phyloP scores from a whole-genome alignment of 2,888 invertebrate species.

The Polymixis lichenea region DNA sequence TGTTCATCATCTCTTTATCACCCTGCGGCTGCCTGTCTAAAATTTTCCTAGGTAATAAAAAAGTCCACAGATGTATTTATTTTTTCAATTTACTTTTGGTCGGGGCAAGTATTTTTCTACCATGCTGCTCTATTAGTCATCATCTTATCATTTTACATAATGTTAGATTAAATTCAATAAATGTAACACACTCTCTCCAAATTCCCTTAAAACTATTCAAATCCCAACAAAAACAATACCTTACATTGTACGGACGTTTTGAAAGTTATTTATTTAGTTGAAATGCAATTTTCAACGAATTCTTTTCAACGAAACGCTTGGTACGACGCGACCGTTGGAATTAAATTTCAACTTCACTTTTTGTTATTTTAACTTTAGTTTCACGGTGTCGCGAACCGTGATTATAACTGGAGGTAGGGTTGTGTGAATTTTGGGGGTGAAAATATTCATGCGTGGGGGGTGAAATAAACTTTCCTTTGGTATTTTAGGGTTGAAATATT shows the following conservation, averaged over 20 bases:
- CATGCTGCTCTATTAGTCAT: too few relatives aligned
- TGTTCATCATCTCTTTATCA: too few relatives aligned
- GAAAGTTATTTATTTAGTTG: slow-evolving; percentile 24
- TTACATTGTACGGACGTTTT: not conserved
- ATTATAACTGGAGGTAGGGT: slow-evolving; percentile 38
- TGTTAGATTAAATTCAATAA: not conserved
- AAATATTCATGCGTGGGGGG: not conserved
- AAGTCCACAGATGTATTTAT: too few relatives aligned
- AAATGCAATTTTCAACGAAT: slow-evolving; percentile 39
- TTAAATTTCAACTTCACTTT: slow-evolving; percentile 56
- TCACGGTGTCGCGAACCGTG: slow-evolving; percentile 33
- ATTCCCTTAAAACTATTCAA: not conserved
- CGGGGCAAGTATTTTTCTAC: too few relatives aligned
- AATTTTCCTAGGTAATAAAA: too few relatives aligned
- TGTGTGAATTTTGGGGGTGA: slow-evolving; percentile 10
- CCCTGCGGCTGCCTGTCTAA: too few relatives aligned
- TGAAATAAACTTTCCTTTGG: slow-evolving; percentile 8
- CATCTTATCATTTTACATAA: not conserved
- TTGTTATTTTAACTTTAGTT: slow-evolving; percentile 52
- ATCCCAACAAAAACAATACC: not conserved
- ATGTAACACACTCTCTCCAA: not conserved
- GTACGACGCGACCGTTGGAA: slow-evolving; percentile 34
- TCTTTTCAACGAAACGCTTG: slow-evolving; percentile 33
- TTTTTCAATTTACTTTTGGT: too few relatives aligned
- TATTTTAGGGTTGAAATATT: slow-evolving; percentile 24